Base-by-base conservation (phyloP, 2,888 invertebrate genomes). In the Macaria notata region DNA sequence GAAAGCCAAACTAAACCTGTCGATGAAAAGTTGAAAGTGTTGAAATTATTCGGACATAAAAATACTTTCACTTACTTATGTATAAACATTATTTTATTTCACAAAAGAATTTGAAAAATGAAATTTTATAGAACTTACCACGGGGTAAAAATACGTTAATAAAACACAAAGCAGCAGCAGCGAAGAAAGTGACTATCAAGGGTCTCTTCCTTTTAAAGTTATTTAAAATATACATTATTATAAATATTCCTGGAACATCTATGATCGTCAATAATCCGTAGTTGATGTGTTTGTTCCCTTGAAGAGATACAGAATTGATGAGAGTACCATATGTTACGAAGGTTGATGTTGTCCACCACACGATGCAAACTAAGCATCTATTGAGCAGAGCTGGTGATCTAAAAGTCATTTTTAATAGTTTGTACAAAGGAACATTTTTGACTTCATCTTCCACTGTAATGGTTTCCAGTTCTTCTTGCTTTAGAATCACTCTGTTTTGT, bases 261-360 rank as follows among this genome's bases (percentile, higher is more conserved):
- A 41, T n/a, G 41, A n/a, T n/a, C 1, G 5, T 4, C 9, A 41
- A 41, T 9, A 41, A 69, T 4, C 94, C 94, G 69, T 95, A 96
- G 78, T 96, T 96, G 2, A 95, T 70, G 73, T 96, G 96, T 70
- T 94, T 94, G 75, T 96, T 94, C 3, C 96, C 96, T 65, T 94
- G 92, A 41, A 97, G 80, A 0, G 94, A 92, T 0, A 96, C 95
- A 0, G 96, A 94, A 72, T 95, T 96, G 38, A 96, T 89, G 0
- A 94, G 94, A 62, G 96, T 77, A 0, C 96, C 96, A 68, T 95
- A 96, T 73, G 95, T 95, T 0, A 96, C 94, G 62, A 96, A 94
- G 0, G 95, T 94, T 50, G 94, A 95, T 0, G 95, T 94, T 0
- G 94, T 79, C 88, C 87, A 88, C 87, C 88, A 88, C 0, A 80